Base-by-base conservation (phyloP, 2,797 vertebrate genomes). In the Enteromius fasciolatus region DNA sequence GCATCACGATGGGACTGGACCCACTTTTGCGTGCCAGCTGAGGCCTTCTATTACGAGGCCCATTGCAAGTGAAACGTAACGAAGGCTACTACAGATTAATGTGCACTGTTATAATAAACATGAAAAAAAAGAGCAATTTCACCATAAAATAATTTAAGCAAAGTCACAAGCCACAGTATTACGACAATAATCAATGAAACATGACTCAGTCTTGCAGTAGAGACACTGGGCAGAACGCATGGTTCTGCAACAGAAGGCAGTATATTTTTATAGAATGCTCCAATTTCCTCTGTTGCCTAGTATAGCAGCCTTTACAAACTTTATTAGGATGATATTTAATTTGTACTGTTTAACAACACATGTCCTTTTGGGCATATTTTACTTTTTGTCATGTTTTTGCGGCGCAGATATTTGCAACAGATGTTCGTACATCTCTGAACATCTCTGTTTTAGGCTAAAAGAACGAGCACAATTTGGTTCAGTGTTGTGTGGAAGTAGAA, bases 401-500 rank as follows among this genome's bases (percentile, higher is more conserved):
- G 36, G 20, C 10, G 46, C 8, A 28, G 14, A 48, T 17, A 48
- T 72, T 17, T 31, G 44, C 68, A 18, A 46, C 25, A 54, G 70
- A 36, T 18, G 17, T 36, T 36, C 11, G 31, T 36, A 6, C 25
- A 31, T 72, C 23, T 48, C 3, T 28, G 44, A 70, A 18, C 44
- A 31, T 66, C 48, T 67, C 31, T 25, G 17, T 80, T 57, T 15
- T 25, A 28, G 36, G 52, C 33, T 14, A 75, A 15, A 39, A 31
- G 23, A 69, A 54, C 5, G 23, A 70, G 39, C 23, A 28, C 67
- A 57, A n/a, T 57, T 78, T 36, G 61, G 18, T 79, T 69, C 14
- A 41, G 64, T 1, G 23, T 78, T 59, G 4, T 79, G 23, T 59
- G 25, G 31, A 52, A 68, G 50, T 31, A 63, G 41, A 78, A 33